These are phyloP conservation scores for Eretmochelys imbricata DNA, from an alignment of 2,113 vertebrate species.

Conservation along the genomic window DNA sequence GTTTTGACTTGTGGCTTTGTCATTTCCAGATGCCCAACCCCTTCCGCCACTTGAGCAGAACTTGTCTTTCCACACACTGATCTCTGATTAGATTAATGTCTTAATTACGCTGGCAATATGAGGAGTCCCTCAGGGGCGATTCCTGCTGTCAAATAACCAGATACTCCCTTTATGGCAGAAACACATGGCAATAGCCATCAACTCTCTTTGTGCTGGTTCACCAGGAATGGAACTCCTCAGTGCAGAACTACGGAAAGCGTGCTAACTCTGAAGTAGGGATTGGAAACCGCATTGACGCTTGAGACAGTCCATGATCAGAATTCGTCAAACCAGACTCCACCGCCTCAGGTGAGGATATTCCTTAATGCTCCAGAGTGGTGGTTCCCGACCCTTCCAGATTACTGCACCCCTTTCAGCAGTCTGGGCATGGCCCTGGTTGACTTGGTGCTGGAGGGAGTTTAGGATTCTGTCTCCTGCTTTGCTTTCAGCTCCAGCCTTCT, in stretches of 20 bases:
- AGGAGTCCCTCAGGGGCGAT: background rate
- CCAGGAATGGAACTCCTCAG: background rate
- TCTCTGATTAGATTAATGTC: background rate
- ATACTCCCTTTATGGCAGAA: background rate
- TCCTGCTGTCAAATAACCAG: background rate
- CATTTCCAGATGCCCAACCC: rapidly evolving
- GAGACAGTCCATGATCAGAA: background rate
- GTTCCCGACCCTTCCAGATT: too few relatives aligned
- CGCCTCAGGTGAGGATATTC: rapidly evolving
- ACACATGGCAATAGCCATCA: background rate
- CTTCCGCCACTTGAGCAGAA: background rate
- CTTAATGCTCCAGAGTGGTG: background rate
- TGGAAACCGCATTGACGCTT: rapidly evolving
- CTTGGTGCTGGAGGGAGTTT: background rate
- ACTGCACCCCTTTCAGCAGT: too few relatives aligned
- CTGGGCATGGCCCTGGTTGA: background rate
- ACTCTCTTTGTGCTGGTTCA: background rate
- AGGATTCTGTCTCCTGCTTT: background rate
- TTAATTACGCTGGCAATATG: background rate
- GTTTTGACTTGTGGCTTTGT: background rate
- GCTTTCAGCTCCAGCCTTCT: background rate
- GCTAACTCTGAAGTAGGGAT: background rate
- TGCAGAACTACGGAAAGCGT: background rate
- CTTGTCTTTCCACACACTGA: background rate
- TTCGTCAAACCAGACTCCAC: background rate